Conservation (phyloP, 2,888 invertebrate genomes). For the Eulithis testata region DNA sequence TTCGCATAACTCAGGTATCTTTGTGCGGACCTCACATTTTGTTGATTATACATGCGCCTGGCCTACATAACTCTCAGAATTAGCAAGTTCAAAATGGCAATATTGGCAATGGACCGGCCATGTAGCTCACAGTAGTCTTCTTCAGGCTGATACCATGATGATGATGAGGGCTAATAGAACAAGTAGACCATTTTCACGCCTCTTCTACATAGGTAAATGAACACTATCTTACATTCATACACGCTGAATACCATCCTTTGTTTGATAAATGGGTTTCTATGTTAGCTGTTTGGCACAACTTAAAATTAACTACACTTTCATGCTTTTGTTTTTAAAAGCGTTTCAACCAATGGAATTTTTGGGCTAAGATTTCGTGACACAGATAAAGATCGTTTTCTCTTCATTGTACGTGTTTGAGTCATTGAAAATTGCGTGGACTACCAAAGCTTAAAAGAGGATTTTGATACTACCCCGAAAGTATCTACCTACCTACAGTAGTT, state of each 20-base stretch:
- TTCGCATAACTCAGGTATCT: too few species aligned
- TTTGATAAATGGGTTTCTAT: constrained; percentile 51
- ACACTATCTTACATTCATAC: constrained; percentile 22
- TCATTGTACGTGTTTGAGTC: constrained; percentile 10
- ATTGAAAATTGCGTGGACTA: constrained; percentile 3
- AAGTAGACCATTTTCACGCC: constrained; percentile 39
- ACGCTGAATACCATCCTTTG: constrained; percentile 50
- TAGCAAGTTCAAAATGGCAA: too few species aligned
- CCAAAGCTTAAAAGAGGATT: not conserved
- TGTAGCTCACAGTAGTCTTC: too few species aligned
- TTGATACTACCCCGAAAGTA: too few species aligned
- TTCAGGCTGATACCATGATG: too few species aligned
- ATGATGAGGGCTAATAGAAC: constrained; percentile 19
- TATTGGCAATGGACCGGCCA: too few species aligned
- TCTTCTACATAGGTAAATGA: constrained; percentile 21
- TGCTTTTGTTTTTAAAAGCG: constrained; percentile 11
- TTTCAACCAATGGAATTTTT: constrained; percentile 15
- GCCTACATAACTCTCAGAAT: too few species aligned
- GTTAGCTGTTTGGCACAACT: constrained; percentile 36
- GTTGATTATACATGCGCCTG: too few species aligned
- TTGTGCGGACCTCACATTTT: too few species aligned
- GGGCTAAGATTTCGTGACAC: constrained; percentile 29
- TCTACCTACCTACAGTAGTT: too few species aligned
- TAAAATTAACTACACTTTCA: constrained; percentile 41
- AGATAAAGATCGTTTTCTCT: constrained; percentile 23